These are phyloP conservation scores for Cylloceria caligata DNA, from an alignment of 2,888 invertebrate genomes.

Conservation along the genomic window DNA sequence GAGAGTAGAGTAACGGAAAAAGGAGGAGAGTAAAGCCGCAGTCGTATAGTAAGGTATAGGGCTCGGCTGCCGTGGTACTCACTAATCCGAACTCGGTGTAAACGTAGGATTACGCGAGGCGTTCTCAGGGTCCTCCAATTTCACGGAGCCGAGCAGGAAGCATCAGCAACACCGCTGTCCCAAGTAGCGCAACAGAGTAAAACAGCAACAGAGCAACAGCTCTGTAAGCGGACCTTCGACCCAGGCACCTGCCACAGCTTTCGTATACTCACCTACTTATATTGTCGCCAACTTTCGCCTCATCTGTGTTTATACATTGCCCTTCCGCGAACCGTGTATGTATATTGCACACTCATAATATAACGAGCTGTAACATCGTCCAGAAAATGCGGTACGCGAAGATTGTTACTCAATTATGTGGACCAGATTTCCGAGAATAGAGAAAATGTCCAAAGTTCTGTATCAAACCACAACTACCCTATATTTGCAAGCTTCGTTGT, in stretches of 20 bases:
- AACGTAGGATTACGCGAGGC: conserved; percentile 69
- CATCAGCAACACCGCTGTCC: conserved; percentile 41
- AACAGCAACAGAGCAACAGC: conserved; percentile 20
- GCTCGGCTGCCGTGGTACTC: conserved; percentile 33
- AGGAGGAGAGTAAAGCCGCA: conserved; percentile 36
- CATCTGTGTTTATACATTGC: conserved; percentile 52
- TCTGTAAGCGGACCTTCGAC: conserved; percentile 22
- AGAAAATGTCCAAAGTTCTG: conserved; percentile 53
- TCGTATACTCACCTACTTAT: conserved; percentile 54
- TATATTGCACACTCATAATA: not conserved
- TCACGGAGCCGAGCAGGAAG: conserved; percentile 49
- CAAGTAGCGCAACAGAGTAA: conserved; percentile 30
- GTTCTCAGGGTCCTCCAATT: conserved; percentile 63
- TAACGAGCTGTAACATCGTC: conserved; percentile 50
- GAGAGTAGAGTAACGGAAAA: conserved; percentile 17
- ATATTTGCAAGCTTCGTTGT: not conserved
- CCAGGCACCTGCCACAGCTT: conserved; percentile 54
- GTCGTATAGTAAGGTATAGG: conserved; percentile 35
- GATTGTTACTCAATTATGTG: conserved; percentile 54
- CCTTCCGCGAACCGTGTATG: not conserved
- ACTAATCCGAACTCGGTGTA: conserved; percentile 72
- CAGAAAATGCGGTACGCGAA: conserved; percentile 59
- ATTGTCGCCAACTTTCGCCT: conserved; percentile 53
- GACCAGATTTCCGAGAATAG: conserved; percentile 35
- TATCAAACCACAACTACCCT: conserved; percentile 33